These are phyloP conservation scores for Trididemnum nubilum DNA, from an alignment of 23 tunicate species.

Conservation along the genomic window DNA sequence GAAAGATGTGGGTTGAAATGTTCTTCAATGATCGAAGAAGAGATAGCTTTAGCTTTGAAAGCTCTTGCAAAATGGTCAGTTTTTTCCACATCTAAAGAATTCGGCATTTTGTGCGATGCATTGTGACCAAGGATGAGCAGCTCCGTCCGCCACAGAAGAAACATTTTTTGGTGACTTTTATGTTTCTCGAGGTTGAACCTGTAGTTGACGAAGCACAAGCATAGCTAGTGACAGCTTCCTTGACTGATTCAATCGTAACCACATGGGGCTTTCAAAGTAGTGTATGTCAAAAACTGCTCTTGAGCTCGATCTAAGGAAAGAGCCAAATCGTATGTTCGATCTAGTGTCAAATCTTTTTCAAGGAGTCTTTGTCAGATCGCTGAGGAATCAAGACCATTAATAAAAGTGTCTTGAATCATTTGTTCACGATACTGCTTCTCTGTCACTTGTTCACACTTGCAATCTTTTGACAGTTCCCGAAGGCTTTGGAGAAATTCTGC, in stretches of 20 bases:
- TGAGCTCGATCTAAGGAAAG: too few relatives aligned
- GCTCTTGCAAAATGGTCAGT: too few relatives aligned
- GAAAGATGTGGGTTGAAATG: too few relatives aligned
- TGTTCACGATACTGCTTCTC: conserved; percentile 3
- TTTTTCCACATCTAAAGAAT: not conserved
- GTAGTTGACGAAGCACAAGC: too few relatives aligned
- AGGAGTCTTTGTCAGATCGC: not conserved
- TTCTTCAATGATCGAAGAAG: too few relatives aligned
- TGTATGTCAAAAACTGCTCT: too few relatives aligned
- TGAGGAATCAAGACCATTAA: not conserved
- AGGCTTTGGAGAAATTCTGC: conserved; percentile 15
- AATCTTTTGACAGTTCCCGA: not conserved
- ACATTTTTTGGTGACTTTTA: not conserved
- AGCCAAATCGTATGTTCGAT: not conserved
- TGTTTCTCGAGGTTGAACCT: too few relatives aligned
- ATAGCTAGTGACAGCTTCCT: too few relatives aligned
- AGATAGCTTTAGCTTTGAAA: too few relatives aligned
- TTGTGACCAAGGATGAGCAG: not conserved
- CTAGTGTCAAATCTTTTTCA: not conserved
- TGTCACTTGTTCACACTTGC: not conserved
- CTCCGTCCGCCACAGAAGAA: not conserved
- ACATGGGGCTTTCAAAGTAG: not conserved
- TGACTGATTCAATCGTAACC: not conserved
- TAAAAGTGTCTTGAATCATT: not conserved
- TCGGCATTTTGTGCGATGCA: not conserved